A percentile compares a stretch with the other conserved stretches of the same genome.
These are phyloP conservation scores for Thaleichthys pacificus DNA, from an alignment of 2,797 vertebrate species.

Conservation along the genomic window DNA sequence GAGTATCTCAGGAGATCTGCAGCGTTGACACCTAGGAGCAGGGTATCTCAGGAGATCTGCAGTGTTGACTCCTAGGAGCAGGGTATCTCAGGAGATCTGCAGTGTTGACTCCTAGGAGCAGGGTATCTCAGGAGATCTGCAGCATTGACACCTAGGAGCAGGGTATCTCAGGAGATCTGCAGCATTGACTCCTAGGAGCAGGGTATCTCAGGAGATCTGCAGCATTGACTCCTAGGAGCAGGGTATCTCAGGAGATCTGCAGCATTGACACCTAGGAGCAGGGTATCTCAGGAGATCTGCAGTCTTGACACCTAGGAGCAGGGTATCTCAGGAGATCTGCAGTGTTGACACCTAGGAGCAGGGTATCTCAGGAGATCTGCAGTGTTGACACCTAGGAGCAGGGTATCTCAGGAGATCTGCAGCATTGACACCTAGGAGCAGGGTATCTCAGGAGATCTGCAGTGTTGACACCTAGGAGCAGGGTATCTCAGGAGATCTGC, in stretches of 20 bases:
- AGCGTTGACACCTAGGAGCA: conserved; percentile 51
- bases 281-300: no score
- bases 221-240: conserved; percentile 53
- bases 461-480: conserved; percentile 3
- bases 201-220: conserved; percentile 32
- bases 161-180: conserved; percentile 32
- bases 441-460: no score
- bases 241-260: conserved; percentile 32
- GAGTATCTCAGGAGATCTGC: conserved; percentile 33
- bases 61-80: conserved; percentile 51
- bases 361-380: no score
- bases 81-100: conserved; percentile 32
- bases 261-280: conserved; percentile 34
- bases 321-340: no score
- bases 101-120: no score
- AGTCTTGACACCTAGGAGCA: conserved; percentile 3
- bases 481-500: no score
- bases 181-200: conserved; percentile 51
- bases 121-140: conserved; percentile 33
- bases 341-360: conserved; percentile 3
- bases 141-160: conserved; percentile 51
- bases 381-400: conserved; percentile 3
- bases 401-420: no score
- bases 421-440: conserved; percentile 8
- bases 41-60: conserved; percentile 32